Conservation (phyloP, 2,888 invertebrate genomes). For the Campoplex capitator region DNA sequence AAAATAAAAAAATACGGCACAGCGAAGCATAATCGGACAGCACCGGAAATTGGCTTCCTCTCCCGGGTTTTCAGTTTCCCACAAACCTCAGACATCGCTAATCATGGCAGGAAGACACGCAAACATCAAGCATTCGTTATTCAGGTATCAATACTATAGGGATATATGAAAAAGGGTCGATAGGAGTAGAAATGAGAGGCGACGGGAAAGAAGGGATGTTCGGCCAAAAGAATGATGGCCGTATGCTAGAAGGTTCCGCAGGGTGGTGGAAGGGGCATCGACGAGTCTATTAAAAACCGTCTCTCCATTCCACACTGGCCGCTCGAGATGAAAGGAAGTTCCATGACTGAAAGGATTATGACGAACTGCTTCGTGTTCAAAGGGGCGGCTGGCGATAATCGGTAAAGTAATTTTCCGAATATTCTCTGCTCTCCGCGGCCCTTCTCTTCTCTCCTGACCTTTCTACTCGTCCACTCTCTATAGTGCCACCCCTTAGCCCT, state of each 20-base stretch:
- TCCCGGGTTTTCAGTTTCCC: neutral
- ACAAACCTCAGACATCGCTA: neutral
- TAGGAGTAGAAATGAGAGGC: slow-evolving; percentile 30
- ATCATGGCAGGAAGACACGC: slow-evolving; percentile 23
- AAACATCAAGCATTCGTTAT: slow-evolving; percentile 5
- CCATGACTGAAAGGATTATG: slow-evolving; percentile 74
- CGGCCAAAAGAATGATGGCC: slow-evolving; percentile 48
- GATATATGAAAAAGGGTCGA: slow-evolving; percentile 38
- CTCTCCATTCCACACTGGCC: slow-evolving; percentile 59
- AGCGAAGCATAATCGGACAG: neutral
- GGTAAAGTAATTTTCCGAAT: slow-evolving; percentile 74
- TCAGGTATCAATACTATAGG: slow-evolving; percentile 6
- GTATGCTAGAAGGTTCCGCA: neutral
- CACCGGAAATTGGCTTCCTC: neutral
- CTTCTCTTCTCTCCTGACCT: neutral
- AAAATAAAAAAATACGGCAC: too few species aligned
- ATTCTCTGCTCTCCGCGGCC: slow-evolving; percentile 49
- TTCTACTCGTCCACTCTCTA: neutral
- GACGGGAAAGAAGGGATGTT: slow-evolving; percentile 26
- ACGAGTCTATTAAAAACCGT: slow-evolving; percentile 64
- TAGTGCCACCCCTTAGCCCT: neutral
- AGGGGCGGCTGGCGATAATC: slow-evolving; percentile 73
- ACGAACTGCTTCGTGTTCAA: slow-evolving; percentile 70
- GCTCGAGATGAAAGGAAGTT: slow-evolving; percentile 69
- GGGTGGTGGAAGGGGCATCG: neutral